Base-by-base conservation (phyloP, 2,888 invertebrate species). In the Pyrrhia umbra region DNA sequence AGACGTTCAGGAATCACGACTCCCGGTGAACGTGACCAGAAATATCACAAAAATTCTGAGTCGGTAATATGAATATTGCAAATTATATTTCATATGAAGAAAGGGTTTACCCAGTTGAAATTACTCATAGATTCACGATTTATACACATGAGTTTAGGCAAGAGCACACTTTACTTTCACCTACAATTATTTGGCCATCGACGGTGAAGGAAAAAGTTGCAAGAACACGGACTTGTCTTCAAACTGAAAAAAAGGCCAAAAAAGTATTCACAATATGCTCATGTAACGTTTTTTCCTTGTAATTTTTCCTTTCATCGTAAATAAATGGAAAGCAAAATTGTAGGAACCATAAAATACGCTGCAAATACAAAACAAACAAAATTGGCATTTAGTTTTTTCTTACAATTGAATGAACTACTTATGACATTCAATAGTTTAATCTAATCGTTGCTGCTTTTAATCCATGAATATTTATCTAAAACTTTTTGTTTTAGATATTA, bases 11-110 rank as follows among this genome's bases (percentile, higher is more conserved):
- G 68, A 64, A 50, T 54, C 64, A 64, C 56, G 69, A 50, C 52
- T 56, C 16, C 16, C 2, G 20, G 8, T 6, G 51, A 15, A 68
- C 75, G 64, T 73, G 73, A 68, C 49, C 51, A 25, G 56, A 71
- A 57, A 73, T 61, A 57, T 23, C 42, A 46, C 30, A 16, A 13
- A 42, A 39, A 56, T 15, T 58, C 10, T 13, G 39, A 27, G 15
- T 40, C 6, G 6, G 10, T 49, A 23, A 50, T 37, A 20, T 49
- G 8, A 42, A 15, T 52, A 20, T 46, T 27, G 6, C 27, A 46
- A 58, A 59, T 46, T 21, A 15, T n/a, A n/a, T 16, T 2, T n/a
- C 1, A 1, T 8, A 9, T 25, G 4, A 13, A 15, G 4, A 3
- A 13, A 47, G 15, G 2, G 30, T 16, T 30, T 18, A 13, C 8